Evolutionary conservation across 2,113 vertebrate species (phyloP).

Genomic region (Turnix velox): DNA sequence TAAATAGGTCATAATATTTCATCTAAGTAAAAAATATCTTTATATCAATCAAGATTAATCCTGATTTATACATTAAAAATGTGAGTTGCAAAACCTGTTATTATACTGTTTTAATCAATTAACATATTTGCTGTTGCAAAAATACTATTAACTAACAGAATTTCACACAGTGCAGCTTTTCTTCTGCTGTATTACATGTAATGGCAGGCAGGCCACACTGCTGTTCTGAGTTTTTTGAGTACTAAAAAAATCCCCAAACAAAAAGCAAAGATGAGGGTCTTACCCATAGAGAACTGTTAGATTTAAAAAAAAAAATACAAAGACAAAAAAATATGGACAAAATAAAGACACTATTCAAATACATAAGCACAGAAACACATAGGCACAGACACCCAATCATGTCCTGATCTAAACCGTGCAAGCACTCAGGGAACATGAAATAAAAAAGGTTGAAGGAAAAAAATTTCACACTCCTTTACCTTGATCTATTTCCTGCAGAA

Average conservation of each 20-base stretch:
- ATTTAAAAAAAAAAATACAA: too few relatives aligned
- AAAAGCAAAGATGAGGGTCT: background rate
- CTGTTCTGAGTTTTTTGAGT: background rate
- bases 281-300: background rate
- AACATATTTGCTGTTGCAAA: background rate
- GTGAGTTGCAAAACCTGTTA: background rate
- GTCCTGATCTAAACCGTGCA: background rate
- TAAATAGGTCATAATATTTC: background rate
- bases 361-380: background rate
- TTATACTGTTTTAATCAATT: background rate
- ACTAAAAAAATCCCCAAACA: background rate
- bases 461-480: constrained; percentile 63
- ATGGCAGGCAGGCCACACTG: background rate
- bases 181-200: background rate
- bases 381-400: background rate
- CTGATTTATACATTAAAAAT: background rate
- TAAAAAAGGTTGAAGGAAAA: background rate
- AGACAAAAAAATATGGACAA: too few relatives aligned
- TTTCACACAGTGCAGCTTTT: background rate
- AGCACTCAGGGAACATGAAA: background rate
- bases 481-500: constrained; percentile 84
- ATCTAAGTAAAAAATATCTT: background rate
- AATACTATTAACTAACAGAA: background rate
- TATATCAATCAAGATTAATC: background rate
- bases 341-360: background rate